Evolutionary conservation across 2,888 invertebrate genomes (phyloP).

Genomic region (Andrena chrysosceles): DNA sequence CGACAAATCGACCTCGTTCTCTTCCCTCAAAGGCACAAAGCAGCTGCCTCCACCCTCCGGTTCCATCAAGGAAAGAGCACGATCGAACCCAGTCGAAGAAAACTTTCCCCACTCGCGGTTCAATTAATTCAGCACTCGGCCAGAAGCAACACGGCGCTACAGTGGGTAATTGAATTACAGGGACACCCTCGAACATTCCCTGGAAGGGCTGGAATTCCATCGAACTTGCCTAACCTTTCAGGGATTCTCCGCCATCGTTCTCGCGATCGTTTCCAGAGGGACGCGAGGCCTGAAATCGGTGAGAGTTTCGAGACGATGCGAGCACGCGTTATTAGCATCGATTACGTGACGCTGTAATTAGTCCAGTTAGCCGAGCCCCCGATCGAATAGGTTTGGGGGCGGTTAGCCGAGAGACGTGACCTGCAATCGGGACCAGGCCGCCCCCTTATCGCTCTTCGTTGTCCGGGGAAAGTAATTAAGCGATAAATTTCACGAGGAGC

Average conservation of each 20-base stretch:
- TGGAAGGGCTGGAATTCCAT: not conserved
- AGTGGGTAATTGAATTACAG: not conserved
- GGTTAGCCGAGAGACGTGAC: constrained; percentile 61
- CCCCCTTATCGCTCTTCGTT: constrained; percentile 63
- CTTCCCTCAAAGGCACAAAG: not conserved
- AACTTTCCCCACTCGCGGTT: not conserved
- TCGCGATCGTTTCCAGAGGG: not conserved
- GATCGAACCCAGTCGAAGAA: not conserved
- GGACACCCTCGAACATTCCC: not conserved
- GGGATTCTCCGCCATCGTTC: not conserved
- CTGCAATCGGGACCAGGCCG: constrained; percentile 63
- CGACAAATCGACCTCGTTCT: not conserved
- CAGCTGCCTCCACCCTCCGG: not conserved
- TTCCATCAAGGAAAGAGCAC: not conserved
- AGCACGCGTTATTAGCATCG: constrained; percentile 57
- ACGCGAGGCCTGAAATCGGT: not conserved
- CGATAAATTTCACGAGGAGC: constrained; percentile 67
- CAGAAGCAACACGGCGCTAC: constrained; percentile 5
- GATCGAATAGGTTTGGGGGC: constrained; percentile 27
- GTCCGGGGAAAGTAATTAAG: constrained; percentile 67
- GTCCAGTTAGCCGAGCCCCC: constrained; percentile 56
- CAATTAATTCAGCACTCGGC: not conserved
- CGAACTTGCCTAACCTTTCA: not conserved
- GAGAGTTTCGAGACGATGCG: constrained; percentile 9
- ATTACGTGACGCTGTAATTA: constrained; percentile 59